Evolutionary conservation across 1,140 invertebrate species (phyloP).

Genomic region (Notospermus geniculatus): DNA sequence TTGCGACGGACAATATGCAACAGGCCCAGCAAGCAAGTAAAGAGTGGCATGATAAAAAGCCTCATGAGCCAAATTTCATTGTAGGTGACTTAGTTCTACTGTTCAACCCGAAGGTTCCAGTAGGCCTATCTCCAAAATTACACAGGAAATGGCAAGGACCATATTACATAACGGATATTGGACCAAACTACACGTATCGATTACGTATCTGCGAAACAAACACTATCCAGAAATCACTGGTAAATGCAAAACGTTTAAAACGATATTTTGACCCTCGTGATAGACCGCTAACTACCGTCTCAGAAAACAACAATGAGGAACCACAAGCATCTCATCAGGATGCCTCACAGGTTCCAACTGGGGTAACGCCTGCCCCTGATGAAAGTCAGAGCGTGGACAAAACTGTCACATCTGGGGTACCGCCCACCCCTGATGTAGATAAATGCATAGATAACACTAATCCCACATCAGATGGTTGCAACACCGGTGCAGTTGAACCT

Average conservation of each 20-base stretch:
- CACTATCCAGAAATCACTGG: not conserved
- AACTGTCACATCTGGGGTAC: too few relatives aligned
- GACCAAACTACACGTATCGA: constrained; percentile 18
- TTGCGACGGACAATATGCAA: constrained; percentile 19
- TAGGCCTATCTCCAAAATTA: constrained; percentile 16
- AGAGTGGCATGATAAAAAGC: constrained; percentile 15
- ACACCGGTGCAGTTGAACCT: not conserved
- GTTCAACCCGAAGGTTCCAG: not conserved
- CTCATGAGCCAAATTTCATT: constrained; percentile 13
- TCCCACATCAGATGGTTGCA: not conserved
- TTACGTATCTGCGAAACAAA: constrained; percentile 11
- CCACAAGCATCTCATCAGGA: too few relatives aligned
- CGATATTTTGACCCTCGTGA: not conserved
- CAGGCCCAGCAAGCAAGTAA: constrained; percentile 15
- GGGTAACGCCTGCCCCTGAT: too few relatives aligned
- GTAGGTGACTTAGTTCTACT: constrained; percentile 14
- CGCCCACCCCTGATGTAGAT: too few relatives aligned
- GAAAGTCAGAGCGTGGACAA: too few relatives aligned
- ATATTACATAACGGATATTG: constrained; percentile 13
- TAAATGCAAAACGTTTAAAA: not conserved
- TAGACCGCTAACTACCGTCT: too few relatives aligned
- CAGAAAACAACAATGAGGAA: too few relatives aligned
- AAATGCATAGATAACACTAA: not conserved
- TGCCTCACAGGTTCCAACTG: too few relatives aligned
- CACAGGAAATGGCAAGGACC: constrained; percentile 14